phyloP scores from a whole-genome alignment of 2,888 invertebrate genomes.

The Agriotes lineatus region DNA sequence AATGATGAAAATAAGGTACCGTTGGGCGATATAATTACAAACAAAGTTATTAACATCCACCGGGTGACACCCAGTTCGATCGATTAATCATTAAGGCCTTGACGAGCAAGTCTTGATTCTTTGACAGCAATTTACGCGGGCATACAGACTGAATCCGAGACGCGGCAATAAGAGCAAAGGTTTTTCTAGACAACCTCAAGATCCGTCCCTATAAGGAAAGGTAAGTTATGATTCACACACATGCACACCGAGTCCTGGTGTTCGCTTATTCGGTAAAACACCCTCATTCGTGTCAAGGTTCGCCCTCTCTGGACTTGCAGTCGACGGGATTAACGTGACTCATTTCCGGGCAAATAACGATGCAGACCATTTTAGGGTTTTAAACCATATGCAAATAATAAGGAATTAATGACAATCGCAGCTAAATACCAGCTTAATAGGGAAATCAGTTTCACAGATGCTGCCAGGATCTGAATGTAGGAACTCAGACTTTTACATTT shows the following conservation, averaged over 20 bases:
- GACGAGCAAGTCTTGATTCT: not conserved
- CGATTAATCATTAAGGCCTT: slow-evolving; percentile 9
- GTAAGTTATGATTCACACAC: slow-evolving; percentile 7
- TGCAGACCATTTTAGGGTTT: not conserved
- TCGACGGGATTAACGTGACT: not conserved
- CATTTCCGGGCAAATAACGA: not conserved
- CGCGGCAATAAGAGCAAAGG: slow-evolving; percentile 4
- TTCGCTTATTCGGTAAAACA: slow-evolving; percentile 2
- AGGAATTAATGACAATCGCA: no score
- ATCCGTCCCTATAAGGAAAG: slow-evolving; percentile 5
- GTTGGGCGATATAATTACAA: no score
- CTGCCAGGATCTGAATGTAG: no score
- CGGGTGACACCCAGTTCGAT: not conserved
- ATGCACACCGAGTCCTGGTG: not conserved
- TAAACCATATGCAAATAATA: no score
- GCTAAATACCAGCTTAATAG: no score
- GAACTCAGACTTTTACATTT: no score
- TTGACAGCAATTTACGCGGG: not conserved
- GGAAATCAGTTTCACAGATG: no score
- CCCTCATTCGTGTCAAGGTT: slow-evolving; percentile 8
- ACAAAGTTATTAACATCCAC: not conserved
- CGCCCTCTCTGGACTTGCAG: not conserved
- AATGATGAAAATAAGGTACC: no score
- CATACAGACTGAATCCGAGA: slow-evolving; percentile 2
- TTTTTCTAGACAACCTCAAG: slow-evolving; percentile 5